phyloP scores from a whole-genome alignment of 1,140 invertebrate species.

The Cheumatopsyche charites region DNA sequence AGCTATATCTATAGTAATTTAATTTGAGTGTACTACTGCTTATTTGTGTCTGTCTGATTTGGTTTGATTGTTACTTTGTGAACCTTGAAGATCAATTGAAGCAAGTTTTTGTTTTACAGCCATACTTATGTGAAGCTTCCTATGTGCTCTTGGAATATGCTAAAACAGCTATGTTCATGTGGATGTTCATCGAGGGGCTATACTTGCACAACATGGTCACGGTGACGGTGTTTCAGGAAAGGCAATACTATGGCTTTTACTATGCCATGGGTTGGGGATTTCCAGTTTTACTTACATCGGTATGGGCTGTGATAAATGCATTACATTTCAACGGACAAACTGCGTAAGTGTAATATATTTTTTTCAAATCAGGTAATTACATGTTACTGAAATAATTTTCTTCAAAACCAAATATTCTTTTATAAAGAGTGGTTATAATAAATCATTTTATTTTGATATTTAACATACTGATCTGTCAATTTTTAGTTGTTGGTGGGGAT shows the following conservation, averaged over 20 bases:
- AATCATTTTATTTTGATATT: no score
- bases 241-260: constrained; percentile 73
- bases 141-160: constrained; percentile 86
- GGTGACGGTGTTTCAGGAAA: constrained; percentile 80
- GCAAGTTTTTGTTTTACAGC: constrained; percentile 61
- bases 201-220: constrained; percentile 88
- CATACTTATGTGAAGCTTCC: constrained; percentile 77
- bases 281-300: constrained; percentile 73
- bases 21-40: no score
- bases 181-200: constrained; percentile 93
- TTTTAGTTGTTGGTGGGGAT: constrained; percentile 82
- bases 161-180: constrained; percentile 89
- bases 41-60: no score
- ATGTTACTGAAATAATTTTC: no score
- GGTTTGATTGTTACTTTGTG: no score
- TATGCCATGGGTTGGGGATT: constrained; percentile 81
- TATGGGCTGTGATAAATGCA: constrained; percentile 73
- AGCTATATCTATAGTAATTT: no score
- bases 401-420: no score
- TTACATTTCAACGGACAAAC: constrained; percentile 26
- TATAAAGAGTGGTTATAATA: no score
- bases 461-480: no score
- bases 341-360: not conserved
- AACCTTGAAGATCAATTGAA: no score
- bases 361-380: not conserved